Base-by-base conservation (phyloP, 92 coral and sea anemone species). In the Metridium senile region DNA sequence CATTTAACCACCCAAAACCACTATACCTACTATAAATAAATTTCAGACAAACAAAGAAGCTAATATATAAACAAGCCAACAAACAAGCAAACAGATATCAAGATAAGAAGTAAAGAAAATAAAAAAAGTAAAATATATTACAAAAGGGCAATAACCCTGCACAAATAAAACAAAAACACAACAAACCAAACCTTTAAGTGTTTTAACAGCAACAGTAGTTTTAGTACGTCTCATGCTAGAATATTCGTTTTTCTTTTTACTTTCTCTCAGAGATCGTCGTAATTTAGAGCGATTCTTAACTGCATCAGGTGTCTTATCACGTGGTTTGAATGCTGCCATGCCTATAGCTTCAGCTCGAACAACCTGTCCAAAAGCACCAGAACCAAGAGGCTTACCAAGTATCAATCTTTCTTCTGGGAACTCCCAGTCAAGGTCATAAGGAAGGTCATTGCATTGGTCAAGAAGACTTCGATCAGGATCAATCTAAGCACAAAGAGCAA, bases 301-400 rank as follows among this genome's bases (percentile, higher is more conserved):
- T 19, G 52, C 78, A 21, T 71, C 79, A 9, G 85, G 53, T 21
- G 35, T 58, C 47, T 79, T 79, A 20, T 79, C 83, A 13, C 83
- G 32, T 11, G 83, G 83, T 22, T 79, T 79, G 54, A 95, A 84
- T 1, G 92, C 91, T 26, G 90, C 76, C 86, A 95, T 95, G 10
- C 99, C 99, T 61, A 95, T 89, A n/a, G 99, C 99, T 74, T 95
- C 99, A 21, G 93, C 99, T 71, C 72, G 57, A 27, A 85, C 59
- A 3, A 96, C 99, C 70, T 96, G 97, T 6, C 99, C 99, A 90
- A 95, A 95, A 7, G 99, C 99, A 23, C 99, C 99, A 3, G 97
- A 75, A 6, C 99, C 99, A 8, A 95, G 96, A 6, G 89, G 74
- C 18, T 77, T 81, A n/a, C 96, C 97, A 33, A 95, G 80, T 30